Evolutionary conservation across 2,797 vertebrate genomes (phyloP).

Genomic region (Miichthys miiuy): DNA sequence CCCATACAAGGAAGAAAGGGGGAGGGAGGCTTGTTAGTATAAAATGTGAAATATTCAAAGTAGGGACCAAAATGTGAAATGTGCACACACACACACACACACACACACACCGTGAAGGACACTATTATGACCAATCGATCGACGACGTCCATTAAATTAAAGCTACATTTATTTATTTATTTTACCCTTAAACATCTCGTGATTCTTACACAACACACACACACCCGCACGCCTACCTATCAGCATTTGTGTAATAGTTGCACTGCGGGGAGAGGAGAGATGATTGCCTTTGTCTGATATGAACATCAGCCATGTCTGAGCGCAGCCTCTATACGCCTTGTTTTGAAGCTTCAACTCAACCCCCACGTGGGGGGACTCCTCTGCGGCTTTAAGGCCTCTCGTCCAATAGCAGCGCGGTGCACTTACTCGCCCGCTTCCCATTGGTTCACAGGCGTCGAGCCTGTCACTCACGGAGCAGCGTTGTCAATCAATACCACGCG

Average conservation of each 20-base stretch:
- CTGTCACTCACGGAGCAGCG: constrained; percentile 82
- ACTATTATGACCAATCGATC: constrained; percentile 76
- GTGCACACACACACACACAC: neutral
- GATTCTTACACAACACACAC: constrained; percentile 58
- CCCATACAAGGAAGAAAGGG: constrained; percentile 30
- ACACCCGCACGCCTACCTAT: constrained; percentile 62
- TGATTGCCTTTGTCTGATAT: constrained; percentile 86
- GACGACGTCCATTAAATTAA: constrained; percentile 54
- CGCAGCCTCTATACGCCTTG: constrained; percentile 75
- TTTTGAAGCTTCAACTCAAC: constrained; percentile 75
- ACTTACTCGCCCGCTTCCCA: constrained; percentile 72
- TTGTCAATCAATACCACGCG: constrained; percentile 97
- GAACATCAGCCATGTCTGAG: constrained; percentile 86
- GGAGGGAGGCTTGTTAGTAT: constrained; percentile 13
- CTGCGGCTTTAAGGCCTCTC: constrained; percentile 74
- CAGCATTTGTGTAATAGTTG: constrained; percentile 69
- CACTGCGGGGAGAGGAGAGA: constrained; percentile 72
- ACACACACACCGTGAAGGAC: constrained; percentile 61
- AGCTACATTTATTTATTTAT: constrained; percentile 28
- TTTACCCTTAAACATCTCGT: constrained; percentile 38
- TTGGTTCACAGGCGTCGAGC: constrained; percentile 75
- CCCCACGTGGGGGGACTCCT: constrained; percentile 88
- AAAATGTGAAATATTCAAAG: neutral
- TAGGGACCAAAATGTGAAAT: constrained; percentile 38
- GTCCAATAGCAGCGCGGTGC: constrained; percentile 79